Evolutionary conservation across 2,113 vertebrate species (phyloP).

Genomic region (Vulpes lagopus): DNA sequence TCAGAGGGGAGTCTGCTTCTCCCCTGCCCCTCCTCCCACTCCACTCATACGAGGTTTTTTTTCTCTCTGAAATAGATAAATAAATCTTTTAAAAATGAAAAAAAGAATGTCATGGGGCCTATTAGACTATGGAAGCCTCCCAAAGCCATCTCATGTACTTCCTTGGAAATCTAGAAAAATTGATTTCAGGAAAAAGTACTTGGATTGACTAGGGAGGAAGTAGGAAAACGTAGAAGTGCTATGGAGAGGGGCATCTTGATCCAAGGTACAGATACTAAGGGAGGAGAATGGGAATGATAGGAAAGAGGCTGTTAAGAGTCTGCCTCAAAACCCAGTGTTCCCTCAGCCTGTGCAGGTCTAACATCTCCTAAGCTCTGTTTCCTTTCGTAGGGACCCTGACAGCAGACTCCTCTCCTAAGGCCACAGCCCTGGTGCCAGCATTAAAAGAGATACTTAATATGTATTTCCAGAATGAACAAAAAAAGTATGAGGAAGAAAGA

Average conservation of each 20-base stretch:
- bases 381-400: neutral
- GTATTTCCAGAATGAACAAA: neutral
- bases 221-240: neutral
- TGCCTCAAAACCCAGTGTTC: neutral
- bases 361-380: neutral
- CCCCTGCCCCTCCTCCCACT: neutral
- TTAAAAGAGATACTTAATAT: neutral
- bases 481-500: neutral
- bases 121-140: neutral
- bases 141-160: neutral
- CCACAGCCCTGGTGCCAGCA: neutral
- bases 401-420: neutral
- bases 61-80: neutral
- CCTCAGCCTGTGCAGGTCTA: neutral
- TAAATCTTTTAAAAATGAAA: neutral
- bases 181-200: neutral
- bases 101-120: neutral
- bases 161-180: slow-evolving; percentile 17
- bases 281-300: neutral
- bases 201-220: neutral
- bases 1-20: neutral
- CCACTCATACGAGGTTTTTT: neutral
- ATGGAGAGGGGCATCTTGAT: neutral
- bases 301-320: neutral
- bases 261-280: neutral